Evolutionary conservation across 2,113 vertebrate species (phyloP).

Genomic region (Alaudala cheleensis): DNA sequence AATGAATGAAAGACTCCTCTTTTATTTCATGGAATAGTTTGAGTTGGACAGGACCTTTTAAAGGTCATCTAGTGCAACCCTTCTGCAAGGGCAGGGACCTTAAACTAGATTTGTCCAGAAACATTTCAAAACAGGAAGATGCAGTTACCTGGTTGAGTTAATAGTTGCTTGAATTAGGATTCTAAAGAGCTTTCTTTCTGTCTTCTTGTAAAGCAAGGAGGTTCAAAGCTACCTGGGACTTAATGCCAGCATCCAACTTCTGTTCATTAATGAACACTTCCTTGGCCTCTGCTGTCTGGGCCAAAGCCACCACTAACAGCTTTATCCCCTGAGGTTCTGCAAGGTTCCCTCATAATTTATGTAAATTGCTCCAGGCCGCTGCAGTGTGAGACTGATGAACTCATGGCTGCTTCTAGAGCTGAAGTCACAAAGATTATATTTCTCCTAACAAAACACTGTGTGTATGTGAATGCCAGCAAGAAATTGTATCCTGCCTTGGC

Average conservation of each 20-base stretch:
- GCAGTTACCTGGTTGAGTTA: background rate
- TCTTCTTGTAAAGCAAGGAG: background rate
- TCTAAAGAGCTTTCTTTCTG: background rate
- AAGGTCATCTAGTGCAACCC: background rate
- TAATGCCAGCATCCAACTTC: background rate
- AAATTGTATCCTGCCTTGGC: background rate
- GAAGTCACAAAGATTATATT: background rate
- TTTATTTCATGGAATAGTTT: background rate
- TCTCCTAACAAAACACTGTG: background rate
- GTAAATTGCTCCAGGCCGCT: background rate
- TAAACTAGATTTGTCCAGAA: background rate
- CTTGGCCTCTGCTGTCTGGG: background rate
- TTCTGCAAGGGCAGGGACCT: background rate
- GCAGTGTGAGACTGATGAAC: background rate
- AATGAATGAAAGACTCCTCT: background rate
- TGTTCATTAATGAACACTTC: background rate
- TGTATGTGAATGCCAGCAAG: background rate
- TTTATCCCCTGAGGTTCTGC: background rate
- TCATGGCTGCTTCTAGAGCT: background rate
- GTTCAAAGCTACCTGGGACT: background rate
- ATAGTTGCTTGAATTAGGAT: background rate
- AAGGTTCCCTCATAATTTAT: background rate
- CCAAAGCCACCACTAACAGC: background rate
- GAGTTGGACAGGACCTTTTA: background rate
- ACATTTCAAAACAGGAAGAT: background rate